Conservation (phyloP, 2,113 vertebrate species). For the Corythoichthys intestinalis region DNA sequence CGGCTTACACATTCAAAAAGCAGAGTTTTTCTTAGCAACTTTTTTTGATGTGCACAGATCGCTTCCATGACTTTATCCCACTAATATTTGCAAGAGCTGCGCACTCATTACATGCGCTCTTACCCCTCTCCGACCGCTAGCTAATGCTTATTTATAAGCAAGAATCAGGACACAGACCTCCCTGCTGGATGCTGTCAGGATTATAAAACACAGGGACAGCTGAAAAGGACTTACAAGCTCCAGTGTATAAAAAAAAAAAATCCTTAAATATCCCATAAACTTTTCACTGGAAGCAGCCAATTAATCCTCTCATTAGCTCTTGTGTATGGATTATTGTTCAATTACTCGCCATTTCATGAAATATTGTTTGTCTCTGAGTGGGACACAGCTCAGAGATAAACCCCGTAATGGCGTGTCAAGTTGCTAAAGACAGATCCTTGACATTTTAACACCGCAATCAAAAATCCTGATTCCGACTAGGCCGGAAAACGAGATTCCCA, state of each 20-base stretch:
- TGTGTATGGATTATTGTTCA: slow-evolving; percentile 31
- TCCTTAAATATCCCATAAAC: slow-evolving; percentile 37
- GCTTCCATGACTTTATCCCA: slow-evolving; percentile 15
- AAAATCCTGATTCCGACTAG: slow-evolving; percentile 6
- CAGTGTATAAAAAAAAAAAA: slow-evolving; percentile 20
- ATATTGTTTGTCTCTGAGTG: slow-evolving; percentile 32
- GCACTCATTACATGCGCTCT: slow-evolving; percentile 43
- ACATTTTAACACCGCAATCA: slow-evolving; percentile 20
- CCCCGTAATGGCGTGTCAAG: slow-evolving; percentile 18
- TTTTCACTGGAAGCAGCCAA: slow-evolving; percentile 32
- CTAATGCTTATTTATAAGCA: slow-evolving; percentile 61
- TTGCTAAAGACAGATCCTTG: slow-evolving; percentile 26
- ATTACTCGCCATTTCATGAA: slow-evolving; percentile 22
- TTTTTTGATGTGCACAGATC: slow-evolving; percentile 18
- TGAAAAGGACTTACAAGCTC: slow-evolving; percentile 31
- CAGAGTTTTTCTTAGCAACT: slow-evolving; percentile 35
- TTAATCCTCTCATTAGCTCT: slow-evolving; percentile 52
- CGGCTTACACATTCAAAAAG: slow-evolving; percentile 27
- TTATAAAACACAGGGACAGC: slow-evolving; percentile 45
- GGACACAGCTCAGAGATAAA: slow-evolving; percentile 18
- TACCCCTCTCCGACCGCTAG: slow-evolving; percentile 2
- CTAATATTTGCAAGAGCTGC: slow-evolving; percentile 38
- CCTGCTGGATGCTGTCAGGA: slow-evolving; percentile 50
- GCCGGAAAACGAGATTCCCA: slow-evolving; percentile 1
- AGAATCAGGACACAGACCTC: slow-evolving; percentile 53